Evolutionary conservation across 2,113 vertebrate genomes (phyloP).

Genomic region (Podocnemis expansa): DNA sequence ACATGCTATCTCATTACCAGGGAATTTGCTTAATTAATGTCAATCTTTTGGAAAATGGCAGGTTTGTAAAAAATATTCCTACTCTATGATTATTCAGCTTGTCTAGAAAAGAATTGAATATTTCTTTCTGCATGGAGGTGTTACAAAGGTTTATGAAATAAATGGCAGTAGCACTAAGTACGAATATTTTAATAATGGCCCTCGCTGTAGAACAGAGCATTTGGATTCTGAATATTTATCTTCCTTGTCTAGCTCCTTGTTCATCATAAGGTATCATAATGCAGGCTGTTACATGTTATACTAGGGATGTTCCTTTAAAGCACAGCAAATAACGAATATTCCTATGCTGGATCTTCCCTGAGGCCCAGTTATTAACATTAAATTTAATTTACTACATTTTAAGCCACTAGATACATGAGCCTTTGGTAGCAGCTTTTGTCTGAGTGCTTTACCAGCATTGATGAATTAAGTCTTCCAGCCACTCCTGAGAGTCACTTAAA

Average conservation of each 20-base stretch:
- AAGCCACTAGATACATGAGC: conserved; percentile 14
- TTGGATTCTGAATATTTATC: neutral
- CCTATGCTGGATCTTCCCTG: conserved; percentile 22
- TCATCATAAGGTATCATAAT: conserved; percentile 27
- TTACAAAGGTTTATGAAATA: conserved; percentile 3
- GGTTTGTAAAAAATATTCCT: neutral
- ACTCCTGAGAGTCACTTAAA: conserved; percentile 33
- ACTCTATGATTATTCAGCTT: neutral
- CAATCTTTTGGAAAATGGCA: neutral
- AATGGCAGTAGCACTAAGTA: neutral
- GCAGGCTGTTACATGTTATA: conserved; percentile 19
- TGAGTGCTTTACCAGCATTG: conserved; percentile 44
- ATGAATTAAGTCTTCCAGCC: conserved; percentile 53
- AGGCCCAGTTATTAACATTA: conserved; percentile 41
- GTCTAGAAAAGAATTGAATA: neutral
- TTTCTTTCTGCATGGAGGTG: neutral
- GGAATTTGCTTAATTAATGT: neutral
- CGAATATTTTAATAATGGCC: conserved; percentile 15
- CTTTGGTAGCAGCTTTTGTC: conserved; percentile 47
- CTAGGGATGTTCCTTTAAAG: conserved; percentile 22
- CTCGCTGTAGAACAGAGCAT: neutral
- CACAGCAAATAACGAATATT: neutral
- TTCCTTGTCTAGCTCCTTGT: conserved; percentile 16
- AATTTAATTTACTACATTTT: conserved; percentile 42
- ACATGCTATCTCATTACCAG: conserved; percentile 5